Percentiles rank a stretch among this genome's conserved stretches.
Evolutionary conservation across 2,113 vertebrate genomes (phyloP).

Genomic region (Hassar affinis): DNA sequence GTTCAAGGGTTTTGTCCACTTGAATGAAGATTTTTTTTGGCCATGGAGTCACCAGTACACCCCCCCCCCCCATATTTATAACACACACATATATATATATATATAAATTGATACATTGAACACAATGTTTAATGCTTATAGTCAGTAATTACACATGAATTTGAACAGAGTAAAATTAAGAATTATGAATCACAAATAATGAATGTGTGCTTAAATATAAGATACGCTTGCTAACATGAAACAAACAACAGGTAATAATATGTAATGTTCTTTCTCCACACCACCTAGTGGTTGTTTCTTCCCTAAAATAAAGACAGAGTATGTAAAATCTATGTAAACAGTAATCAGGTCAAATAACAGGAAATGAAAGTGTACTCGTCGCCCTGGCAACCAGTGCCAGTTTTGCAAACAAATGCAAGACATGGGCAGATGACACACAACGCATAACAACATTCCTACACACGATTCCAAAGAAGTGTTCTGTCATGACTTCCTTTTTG

Average conservation of each 20-base stretch:
- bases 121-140: background rate
- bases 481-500: background rate
- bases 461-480: background rate
- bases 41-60: background rate
- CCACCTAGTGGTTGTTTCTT: background rate
- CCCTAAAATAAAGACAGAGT: background rate
- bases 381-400: slow-evolving; percentile 46
- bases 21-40: background rate
- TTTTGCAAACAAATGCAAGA: slow-evolving; percentile 36
- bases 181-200: background rate
- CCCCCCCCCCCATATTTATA: background rate
- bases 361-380: slow-evolving; percentile 61
- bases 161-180: too few species aligned
- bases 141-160: background rate
- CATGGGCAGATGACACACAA: slow-evolving; percentile 18
- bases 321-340: background rate
- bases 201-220: background rate
- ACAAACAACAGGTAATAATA: background rate
- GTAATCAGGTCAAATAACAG: slow-evolving; percentile 40
- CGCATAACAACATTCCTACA: slow-evolving; percentile 11
- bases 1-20: too few species aligned
- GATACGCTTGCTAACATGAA: background rate
- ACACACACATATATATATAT: too few species aligned
- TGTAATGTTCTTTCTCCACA: background rate
- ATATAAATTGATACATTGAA: background rate